A percentile compares a stretch with the other conserved stretches of the same genome.
Conservation (phyloP, 2,113 vertebrate species). For the Onychostruthus taczanowskii region DNA sequence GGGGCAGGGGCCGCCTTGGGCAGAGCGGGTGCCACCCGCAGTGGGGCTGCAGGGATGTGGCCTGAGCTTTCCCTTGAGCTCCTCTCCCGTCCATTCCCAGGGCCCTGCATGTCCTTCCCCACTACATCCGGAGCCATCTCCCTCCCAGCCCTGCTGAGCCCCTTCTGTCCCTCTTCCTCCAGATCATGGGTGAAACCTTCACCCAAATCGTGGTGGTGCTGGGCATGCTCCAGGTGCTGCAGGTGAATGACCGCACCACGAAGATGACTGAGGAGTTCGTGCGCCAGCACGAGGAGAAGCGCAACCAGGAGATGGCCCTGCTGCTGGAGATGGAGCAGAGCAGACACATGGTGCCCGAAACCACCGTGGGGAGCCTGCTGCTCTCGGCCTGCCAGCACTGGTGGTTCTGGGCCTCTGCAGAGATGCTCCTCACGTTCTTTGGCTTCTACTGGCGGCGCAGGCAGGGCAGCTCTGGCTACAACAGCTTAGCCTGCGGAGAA, state of each 20-base stretch:
- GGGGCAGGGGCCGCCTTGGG: not conserved
- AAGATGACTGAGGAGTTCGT: not conserved
- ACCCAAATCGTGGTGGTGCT: accelerated
- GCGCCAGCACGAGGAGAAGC: not conserved
- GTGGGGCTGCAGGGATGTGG: not conserved
- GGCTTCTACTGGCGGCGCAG: not conserved
- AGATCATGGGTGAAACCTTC: not conserved
- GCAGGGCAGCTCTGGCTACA: too few species aligned
- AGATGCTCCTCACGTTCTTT: not conserved
- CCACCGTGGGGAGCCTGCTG: accelerated
- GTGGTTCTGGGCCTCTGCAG: not conserved
- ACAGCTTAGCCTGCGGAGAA: not conserved
- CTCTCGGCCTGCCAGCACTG: not conserved
- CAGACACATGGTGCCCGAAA: accelerated
- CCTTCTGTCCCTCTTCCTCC: not conserved
- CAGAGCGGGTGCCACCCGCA: not conserved
- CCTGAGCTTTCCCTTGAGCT: not conserved
- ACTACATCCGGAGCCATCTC: not conserved
- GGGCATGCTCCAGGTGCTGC: accelerated
- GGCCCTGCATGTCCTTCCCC: not conserved
- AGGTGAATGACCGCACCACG: accelerated
- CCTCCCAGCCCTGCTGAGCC: not conserved
- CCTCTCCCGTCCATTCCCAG: not conserved
- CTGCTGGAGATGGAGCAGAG: not conserved
- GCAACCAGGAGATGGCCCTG: not conserved